Evolutionary conservation across 2,888 invertebrate species (phyloP).

Genomic region (Cheilosia impressa): DNA sequence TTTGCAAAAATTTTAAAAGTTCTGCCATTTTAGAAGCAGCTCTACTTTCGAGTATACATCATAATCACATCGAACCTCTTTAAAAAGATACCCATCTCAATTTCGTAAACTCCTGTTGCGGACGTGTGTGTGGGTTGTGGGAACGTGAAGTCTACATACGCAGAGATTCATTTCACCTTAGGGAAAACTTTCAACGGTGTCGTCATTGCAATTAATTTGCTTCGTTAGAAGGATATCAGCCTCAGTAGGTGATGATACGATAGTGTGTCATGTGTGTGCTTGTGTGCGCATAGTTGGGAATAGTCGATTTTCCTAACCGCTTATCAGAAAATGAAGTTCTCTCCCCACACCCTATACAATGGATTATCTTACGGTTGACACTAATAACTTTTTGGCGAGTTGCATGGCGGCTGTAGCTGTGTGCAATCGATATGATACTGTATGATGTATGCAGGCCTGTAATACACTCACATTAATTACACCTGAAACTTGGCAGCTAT

Average conservation of each 20-base stretch:
- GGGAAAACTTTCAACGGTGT: conserved; percentile 74
- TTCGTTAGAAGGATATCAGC: conserved; percentile 59
- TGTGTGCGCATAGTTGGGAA: conserved; percentile 33
- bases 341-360: conserved; percentile 41
- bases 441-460: conserved; percentile 23
- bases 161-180: conserved; percentile 69
- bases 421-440: conserved; percentile 56
- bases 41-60: conserved; percentile 10
- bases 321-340: conserved; percentile 74
- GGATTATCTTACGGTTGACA: conserved; percentile 72
- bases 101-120: conserved; percentile 71
- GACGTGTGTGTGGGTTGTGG: conserved; percentile 34
- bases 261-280: not conserved
- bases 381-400: conserved; percentile 70
- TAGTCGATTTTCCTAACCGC: conserved; percentile 68
- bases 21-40: too few species aligned
- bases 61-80: not conserved
- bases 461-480: conserved; percentile 73
- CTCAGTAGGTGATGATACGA: not conserved
- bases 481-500: conserved; percentile 74
- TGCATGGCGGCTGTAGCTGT: conserved; percentile 19
- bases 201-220: conserved; percentile 75
- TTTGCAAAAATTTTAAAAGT: too few species aligned
- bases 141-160: conserved; percentile 21
- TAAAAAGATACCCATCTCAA: conserved; percentile 60